Evolutionary conservation across 1,140 invertebrate species (phyloP), one percentile per base, ranked within the genome.

Genomic region (Ips nitidus): DNA sequence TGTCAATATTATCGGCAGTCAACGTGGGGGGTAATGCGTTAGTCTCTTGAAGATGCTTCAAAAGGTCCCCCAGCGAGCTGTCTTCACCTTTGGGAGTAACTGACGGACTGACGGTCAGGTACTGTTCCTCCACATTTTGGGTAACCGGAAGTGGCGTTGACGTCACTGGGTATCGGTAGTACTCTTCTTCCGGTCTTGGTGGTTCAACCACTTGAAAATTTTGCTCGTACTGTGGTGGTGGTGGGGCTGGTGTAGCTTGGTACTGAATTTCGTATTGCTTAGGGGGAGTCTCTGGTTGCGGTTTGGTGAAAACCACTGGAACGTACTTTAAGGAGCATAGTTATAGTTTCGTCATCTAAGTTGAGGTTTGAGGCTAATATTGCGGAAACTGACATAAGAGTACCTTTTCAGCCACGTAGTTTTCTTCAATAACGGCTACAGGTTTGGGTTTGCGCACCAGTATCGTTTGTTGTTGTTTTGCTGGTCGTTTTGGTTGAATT

Each of bases 1-100:
- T 87, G 66, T 90, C 89, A 40, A 93, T 86, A 74, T 93, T 93
- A 65, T 91, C 88, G 43, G 86, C 84, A 39, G 87, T 91, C 2
- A 93, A 82, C 6, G 85, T 88, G 70, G 91, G 87, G 1, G 91
- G 91, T 56, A 93, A 80, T 42, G 87, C 86, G 79, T 92, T 91
- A 67, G 86, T 88, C 2, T 89, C 80, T 74, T 91, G 89, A 2
- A 92, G 81, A 52, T 89, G 88, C 72, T 86, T 86, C 7, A 90
- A 74, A 40, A 89, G 81, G 56, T 82, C 79, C 1, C 81, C 80
- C 43, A 85, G 70, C 22, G 80, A 82, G 45, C 6, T 39, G 6
- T 81, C 80, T 56, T 73, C 41, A 22, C 42, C 41, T 36, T 75
- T 72, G 52, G 73, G 72, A 3, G 57, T 55, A 53, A 55, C 41